Evolutionary conservation across 2,797 vertebrate species (phyloP).

Genomic region (Coranthus polyacanthus): DNA sequence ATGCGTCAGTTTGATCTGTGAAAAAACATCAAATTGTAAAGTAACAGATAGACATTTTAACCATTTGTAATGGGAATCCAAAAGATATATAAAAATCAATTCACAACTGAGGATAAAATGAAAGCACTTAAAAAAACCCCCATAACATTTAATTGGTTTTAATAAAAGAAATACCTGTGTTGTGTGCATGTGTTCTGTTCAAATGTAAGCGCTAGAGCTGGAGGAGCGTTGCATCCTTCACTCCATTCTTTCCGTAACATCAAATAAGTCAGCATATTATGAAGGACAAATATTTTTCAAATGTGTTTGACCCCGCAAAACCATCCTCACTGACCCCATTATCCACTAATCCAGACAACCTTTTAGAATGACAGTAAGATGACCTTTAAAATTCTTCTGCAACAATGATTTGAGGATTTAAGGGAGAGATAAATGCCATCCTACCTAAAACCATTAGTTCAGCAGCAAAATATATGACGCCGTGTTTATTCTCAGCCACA

Average conservation of each 20-base stretch:
- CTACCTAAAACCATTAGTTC: constrained; percentile 95
- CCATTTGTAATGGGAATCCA: constrained; percentile 13
- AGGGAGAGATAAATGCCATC: constrained; percentile 74
- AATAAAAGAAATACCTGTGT: no score
- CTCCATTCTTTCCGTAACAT: constrained; percentile 13
- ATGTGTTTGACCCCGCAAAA: constrained; percentile 71
- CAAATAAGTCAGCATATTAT: constrained; percentile 38
- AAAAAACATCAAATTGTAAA: constrained; percentile 33
- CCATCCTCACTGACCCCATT: constrained; percentile 71
- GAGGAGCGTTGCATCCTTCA: constrained; percentile 19
- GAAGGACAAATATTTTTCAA: constrained; percentile 43
- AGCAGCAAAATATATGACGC: constrained; percentile 92
- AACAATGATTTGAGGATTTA: constrained; percentile 70
- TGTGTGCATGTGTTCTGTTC: constrained; percentile 6
- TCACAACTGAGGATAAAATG: neutral
- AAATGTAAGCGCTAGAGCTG: neutral
- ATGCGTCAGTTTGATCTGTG: constrained; percentile 36
- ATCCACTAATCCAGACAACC: constrained; percentile 79
- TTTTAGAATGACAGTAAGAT: constrained; percentile 79
- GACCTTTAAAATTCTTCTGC: constrained; percentile 77
- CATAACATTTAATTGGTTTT: constrained; percentile 20
- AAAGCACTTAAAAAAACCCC: constrained; percentile 5
- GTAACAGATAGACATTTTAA: constrained; percentile 47
- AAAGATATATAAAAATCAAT: constrained; percentile 21
- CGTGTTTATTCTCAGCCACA: constrained; percentile 96